These are phyloP conservation scores for Cheilosia impressa DNA, from an alignment of 2,888 invertebrate genomes.

Conservation along the genomic window DNA sequence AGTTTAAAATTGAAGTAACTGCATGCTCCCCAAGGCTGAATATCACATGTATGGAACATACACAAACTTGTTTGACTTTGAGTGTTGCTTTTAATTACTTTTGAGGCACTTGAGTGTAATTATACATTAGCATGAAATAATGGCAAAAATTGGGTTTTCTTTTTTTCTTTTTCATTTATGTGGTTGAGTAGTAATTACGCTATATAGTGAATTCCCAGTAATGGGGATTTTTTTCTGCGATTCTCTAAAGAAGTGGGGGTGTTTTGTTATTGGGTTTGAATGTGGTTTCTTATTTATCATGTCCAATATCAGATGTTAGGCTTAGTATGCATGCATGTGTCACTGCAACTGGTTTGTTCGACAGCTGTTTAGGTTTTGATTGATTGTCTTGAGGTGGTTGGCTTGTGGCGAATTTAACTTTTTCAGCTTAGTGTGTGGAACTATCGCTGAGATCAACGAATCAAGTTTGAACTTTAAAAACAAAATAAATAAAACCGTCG, in stretches of 20 bases:
- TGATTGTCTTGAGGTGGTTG: background rate
- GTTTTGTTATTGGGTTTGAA: background rate
- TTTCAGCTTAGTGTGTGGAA: background rate
- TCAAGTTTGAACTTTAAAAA: no score
- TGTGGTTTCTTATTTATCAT: no score
- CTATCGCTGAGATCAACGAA: background rate
- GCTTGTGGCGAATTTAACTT: no score
- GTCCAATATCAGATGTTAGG: background rate
- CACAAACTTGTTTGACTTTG: constrained; percentile 39
- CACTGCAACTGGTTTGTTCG: background rate
- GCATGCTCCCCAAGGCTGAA: constrained; percentile 14
- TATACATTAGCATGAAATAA: constrained; percentile 59
- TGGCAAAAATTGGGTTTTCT: constrained; percentile 38
- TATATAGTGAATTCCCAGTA: constrained; percentile 2
- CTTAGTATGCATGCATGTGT: background rate
- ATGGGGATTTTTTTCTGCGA: constrained; percentile 6
- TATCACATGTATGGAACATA: constrained; percentile 6
- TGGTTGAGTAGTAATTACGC: constrained; percentile 31
- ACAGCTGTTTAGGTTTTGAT: background rate
- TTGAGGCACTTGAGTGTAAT: constrained; percentile 44
- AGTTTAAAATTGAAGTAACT: background rate
- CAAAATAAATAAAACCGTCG: no score
- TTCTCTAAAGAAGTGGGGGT: background rate
- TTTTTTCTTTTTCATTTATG: constrained; percentile 7
- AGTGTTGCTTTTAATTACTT: constrained; percentile 49